Base-by-base conservation (phyloP, 2,113 vertebrate genomes). In the Neomonachus schauinslandi region DNA sequence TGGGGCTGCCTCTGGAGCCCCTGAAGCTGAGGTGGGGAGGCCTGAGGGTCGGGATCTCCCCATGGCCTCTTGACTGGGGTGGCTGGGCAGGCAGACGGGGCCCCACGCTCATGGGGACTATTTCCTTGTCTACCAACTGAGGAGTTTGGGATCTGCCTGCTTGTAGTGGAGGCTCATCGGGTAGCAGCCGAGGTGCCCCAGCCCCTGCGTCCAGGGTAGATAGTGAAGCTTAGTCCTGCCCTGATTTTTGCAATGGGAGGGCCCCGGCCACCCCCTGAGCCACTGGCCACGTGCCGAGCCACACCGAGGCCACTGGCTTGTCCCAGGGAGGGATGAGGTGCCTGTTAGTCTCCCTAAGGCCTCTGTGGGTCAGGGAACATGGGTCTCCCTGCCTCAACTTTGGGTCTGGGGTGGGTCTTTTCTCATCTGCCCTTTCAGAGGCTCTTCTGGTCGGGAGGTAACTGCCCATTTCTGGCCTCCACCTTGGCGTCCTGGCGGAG, bases 121-220 rank as follows among this genome's bases (percentile, higher is more conserved):
- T 59, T 42, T 77, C 42, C 13, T 22, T 4, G 1, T 15, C 36
- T 28, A 2, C 5, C 22, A 5, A 26, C 22, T 7, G 7, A 24
- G 55, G 46, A 14, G 33, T 2, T 18, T 49, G 9, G 24, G 26
- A 33, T 42, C 14, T 13, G 13, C 31, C 28, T 0, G 15, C 33
- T 19, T 33, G 33, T 18, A 63, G n/a, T 9, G 14, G 22, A 28
- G 69, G n/a, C 0, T 5, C 0, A 0, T n/a, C 0, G 3, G 13
- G n/a, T 42, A 16, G 36, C 36, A 10, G 36, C 81, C 0, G 31
- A 39, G 36, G 19, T 24, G 7, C 49, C 65, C 21, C 49, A 5
- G 9, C 18, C 31, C 18, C 6, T 1, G 26, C 3, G 6, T 49
- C 42, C 42, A 16, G 26, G 42, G 7, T 26, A 14, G 26, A 8